Evolutionary conservation across 2,888 invertebrate genomes (phyloP).

Genomic region (Acronicta aceris): DNA sequence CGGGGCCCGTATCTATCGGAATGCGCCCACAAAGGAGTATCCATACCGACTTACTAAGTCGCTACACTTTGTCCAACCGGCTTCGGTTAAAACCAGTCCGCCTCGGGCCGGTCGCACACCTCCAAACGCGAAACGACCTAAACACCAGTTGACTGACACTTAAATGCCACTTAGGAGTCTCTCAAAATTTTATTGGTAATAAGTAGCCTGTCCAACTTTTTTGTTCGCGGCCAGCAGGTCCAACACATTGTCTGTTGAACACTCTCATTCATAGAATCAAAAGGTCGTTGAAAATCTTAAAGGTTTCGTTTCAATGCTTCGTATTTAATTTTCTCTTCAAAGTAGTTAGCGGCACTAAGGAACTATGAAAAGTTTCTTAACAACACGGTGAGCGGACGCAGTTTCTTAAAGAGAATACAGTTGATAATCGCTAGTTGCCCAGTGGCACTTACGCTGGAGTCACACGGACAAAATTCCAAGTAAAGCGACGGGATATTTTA

Average conservation of each 20-base stretch:
- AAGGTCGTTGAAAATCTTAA: slow-evolving; percentile 37
- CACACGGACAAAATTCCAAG: slow-evolving; percentile 69
- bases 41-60: slow-evolving; percentile 80
- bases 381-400: slow-evolving; percentile 37
- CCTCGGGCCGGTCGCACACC: slow-evolving; percentile 62
- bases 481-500: slow-evolving; percentile 81
- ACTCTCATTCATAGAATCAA: slow-evolving; percentile 60
- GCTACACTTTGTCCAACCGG: slow-evolving; percentile 86
- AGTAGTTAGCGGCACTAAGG: slow-evolving; percentile 46
- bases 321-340: slow-evolving; percentile 50
- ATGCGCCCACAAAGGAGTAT: slow-evolving; percentile 86
- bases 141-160: slow-evolving; percentile 87
- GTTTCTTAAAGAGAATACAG: slow-evolving; percentile 64
- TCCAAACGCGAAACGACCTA: slow-evolving; percentile 72
- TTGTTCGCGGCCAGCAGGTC: slow-evolving; percentile 62
- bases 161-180: slow-evolving; percentile 86
- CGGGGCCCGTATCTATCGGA: slow-evolving; percentile 84
- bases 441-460: slow-evolving; percentile 67
- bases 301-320: slow-evolving; percentile 32
- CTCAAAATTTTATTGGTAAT: slow-evolving; percentile 84
- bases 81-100: slow-evolving; percentile 77
- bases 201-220: slow-evolving; percentile 80
- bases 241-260: slow-evolving; percentile 67
- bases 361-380: slow-evolving; percentile 50
- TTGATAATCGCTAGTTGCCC: slow-evolving; percentile 67